phyloP scores from a whole-genome alignment of 2,797 vertebrate genomes.

The Coregonus suidteri region DNA sequence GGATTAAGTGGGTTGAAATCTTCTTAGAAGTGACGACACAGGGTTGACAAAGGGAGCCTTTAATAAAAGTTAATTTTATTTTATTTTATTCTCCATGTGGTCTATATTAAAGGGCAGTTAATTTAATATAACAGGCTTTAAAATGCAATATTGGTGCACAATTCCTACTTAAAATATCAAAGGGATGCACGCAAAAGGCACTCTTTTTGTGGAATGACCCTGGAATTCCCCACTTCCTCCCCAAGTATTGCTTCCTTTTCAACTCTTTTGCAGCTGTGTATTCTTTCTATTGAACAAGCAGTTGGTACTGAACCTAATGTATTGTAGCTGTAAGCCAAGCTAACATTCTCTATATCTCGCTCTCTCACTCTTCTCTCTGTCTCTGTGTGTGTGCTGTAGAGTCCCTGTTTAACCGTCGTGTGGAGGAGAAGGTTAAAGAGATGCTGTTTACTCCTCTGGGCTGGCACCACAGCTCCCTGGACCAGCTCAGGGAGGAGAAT shows the following conservation, averaged over 20 bases:
- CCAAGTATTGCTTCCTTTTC: background rate
- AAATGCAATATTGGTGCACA: too few species aligned
- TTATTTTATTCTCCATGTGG: too few species aligned
- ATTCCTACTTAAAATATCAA: too few species aligned
- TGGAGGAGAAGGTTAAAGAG: constrained; percentile 97
- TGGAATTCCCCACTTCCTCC: background rate
- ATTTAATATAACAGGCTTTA: too few species aligned
- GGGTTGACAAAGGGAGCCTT: too few species aligned
- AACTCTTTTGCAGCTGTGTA: background rate
- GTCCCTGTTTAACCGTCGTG: constrained; percentile 94
- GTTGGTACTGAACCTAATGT: background rate
- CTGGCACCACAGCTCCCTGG: constrained; percentile 97
- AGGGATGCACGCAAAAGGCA: too few species aligned
- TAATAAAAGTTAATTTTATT: too few species aligned
- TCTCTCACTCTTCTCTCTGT: background rate
- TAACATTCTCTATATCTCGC: background rate
- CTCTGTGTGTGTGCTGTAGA: constrained; percentile 68
- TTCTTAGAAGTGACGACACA: too few species aligned
- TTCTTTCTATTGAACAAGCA: background rate
- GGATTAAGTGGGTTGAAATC: too few species aligned
- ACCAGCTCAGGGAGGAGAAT: constrained; percentile 95
- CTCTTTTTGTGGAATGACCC: too few species aligned
- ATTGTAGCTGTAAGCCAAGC: background rate
- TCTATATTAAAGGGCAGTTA: too few species aligned
- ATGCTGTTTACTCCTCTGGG: constrained; percentile 94